phyloP scores from a whole-genome alignment of 2,113 vertebrate species.

The Toxotes jaculatrix region DNA sequence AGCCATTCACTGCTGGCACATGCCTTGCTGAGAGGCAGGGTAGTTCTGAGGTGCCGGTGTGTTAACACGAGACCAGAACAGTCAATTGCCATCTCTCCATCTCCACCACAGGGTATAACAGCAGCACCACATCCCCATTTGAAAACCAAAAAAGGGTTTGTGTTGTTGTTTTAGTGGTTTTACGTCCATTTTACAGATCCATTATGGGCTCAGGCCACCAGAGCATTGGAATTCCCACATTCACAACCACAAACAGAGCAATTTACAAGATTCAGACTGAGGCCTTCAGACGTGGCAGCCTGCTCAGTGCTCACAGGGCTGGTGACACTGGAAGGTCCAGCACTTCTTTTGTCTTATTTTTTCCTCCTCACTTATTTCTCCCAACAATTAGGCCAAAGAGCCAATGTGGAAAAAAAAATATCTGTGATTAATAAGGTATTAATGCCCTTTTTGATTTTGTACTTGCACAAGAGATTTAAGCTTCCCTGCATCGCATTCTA shows the following conservation, averaged over 20 bases:
- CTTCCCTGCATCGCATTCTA: not conserved
- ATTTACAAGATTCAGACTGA: not conserved
- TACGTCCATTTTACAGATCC: constrained; percentile 6
- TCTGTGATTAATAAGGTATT: not conserved
- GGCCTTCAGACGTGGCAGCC: not conserved
- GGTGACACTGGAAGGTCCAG: not conserved
- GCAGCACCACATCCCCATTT: not conserved
- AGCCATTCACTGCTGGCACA: not conserved
- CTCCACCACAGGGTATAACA: not conserved
- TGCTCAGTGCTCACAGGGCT: not conserved
- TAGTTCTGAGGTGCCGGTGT: not conserved
- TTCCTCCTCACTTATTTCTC: not conserved
- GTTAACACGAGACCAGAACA: not conserved
- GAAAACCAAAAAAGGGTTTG: not conserved
- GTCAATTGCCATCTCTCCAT: not conserved
- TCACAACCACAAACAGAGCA: constrained; percentile 6
- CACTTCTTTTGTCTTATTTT: not conserved
- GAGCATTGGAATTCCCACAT: constrained; percentile 32
- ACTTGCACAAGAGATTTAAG: not conserved
- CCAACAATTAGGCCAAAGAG: not conserved
- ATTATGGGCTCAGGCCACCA: constrained; percentile 26
- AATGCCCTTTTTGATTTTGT: not conserved
- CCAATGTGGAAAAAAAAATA: not conserved
- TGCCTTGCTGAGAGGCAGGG: not conserved
- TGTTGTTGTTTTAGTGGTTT: constrained; percentile 17